These are phyloP conservation scores for Benthosema pterotum DNA, from an alignment of 2,797 vertebrate species.

Conservation along the genomic window DNA sequence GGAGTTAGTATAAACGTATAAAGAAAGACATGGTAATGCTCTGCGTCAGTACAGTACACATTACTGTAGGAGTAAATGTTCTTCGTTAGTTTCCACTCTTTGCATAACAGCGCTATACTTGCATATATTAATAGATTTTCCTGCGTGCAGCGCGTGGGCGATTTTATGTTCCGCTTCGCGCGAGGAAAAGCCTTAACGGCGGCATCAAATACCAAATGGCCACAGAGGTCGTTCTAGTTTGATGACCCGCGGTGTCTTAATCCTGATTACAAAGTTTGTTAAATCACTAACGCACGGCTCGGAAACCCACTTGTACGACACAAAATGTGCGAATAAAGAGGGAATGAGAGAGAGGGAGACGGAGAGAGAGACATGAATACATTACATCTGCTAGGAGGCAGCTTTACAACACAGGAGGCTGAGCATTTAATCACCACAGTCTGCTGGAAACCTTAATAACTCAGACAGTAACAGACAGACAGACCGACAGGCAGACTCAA, in stretches of 20 bases:
- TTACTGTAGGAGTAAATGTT: too few relatives aligned
- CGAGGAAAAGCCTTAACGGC: slow-evolving; percentile 40
- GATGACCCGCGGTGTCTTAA: slow-evolving; percentile 52
- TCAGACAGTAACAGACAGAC: slow-evolving; percentile 68
- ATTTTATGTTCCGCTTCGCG: slow-evolving; percentile 23
- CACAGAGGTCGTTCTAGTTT: slow-evolving; percentile 51
- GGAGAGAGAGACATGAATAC: slow-evolving; percentile 13
- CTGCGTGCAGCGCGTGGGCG: slow-evolving; percentile 29
- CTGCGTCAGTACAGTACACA: too few relatives aligned
- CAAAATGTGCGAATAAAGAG: slow-evolving; percentile 28
- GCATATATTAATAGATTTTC: slow-evolving; percentile 15
- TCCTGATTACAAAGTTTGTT: slow-evolving; percentile 56
- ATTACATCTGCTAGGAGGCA: slow-evolving; percentile 43
- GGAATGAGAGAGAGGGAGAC: neutral
- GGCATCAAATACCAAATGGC: slow-evolving; percentile 53
- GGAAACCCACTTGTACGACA: slow-evolving; percentile 29
- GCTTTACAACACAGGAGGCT: slow-evolving; percentile 33
- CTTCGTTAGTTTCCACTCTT: neutral
- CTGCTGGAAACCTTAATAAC: slow-evolving; percentile 54
- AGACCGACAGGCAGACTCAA: slow-evolving; percentile 66
- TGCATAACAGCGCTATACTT: slow-evolving; percentile 38
- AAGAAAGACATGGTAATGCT: too few relatives aligned
- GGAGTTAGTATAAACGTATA: too few relatives aligned
- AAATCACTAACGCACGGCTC: slow-evolving; percentile 45
- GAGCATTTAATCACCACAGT: slow-evolving; percentile 46